Evolutionary conservation across 53 echinoderm and acorn worm species (phyloP), one percentile per base, ranked within the genome.

Genomic region (Mesocentrotus franciscanus): DNA sequence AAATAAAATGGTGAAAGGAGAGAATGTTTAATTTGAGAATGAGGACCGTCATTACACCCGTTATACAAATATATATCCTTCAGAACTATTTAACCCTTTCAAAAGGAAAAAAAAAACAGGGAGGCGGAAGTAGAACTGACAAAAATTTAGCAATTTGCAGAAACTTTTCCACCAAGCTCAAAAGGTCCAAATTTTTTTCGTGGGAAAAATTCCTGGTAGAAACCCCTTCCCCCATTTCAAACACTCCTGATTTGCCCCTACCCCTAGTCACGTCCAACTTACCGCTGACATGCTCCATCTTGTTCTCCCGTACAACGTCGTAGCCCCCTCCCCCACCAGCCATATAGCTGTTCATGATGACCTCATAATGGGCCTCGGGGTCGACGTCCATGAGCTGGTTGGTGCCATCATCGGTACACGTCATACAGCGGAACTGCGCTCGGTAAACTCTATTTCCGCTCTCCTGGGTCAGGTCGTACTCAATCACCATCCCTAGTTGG

Each of bases 251-350:
- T 18, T 18, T 16, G 8, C 20, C 64, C 0, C 64, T 15, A 18
- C 64, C 64, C 64, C 64, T 49, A 18, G 64, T 16, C 64, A 64
- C 20, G 5, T 64, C 34, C 42, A 34, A 78, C 96, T 92, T 95
- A 99, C 99, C 99, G 71, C 91, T 95, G 10, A 95, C 79, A 78
- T 96, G 97, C 17, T 95, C 96, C 61, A 97, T 78, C 68, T 97
- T 98, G 95, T 97, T 95, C 24, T 97, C 96, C 22, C 75, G 78
- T 8, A 97, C 90, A 61, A 96, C 92, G 7, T 34, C 71, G 74
- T 96, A 99, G 6, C 97, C 99, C 17, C 97, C 98, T 15, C 99
- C 99, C 32, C 99, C 99, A 9, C 96, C 98, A 4, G 99, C 98
- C 96, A 98, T 97, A 90, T 98, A 99, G 61, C 97, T 99, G 87